Percentiles rank a stretch among this genome's conserved stretches.
These are phyloP conservation scores for Poeciliopsis paucimaculata DNA, from an alignment of 2,797 vertebrate species.

Conservation along the genomic window DNA sequence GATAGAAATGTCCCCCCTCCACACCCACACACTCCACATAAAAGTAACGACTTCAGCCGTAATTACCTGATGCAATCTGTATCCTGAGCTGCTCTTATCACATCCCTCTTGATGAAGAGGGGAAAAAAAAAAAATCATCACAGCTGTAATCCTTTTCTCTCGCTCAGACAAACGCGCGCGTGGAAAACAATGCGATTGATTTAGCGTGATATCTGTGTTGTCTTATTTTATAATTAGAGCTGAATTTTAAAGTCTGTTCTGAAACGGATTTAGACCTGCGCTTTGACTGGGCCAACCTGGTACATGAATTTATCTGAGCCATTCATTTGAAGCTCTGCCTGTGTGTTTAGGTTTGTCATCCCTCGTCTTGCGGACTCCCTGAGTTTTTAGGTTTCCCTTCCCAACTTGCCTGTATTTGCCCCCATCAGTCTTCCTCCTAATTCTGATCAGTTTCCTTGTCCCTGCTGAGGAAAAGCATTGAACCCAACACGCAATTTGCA, in stretches of 20 bases:
- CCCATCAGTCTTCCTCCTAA: neutral
- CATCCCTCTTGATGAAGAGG: conserved; percentile 11
- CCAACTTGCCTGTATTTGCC: neutral
- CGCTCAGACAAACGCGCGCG: neutral
- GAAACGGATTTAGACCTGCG: neutral
- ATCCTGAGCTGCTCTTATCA: conserved; percentile 34
- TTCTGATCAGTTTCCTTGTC: neutral
- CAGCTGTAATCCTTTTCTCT: conserved; percentile 23
- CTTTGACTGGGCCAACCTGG: neutral
- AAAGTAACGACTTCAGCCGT: conserved; percentile 54
- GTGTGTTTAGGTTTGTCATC: neutral
- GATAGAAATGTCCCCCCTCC: conserved; percentile 57
- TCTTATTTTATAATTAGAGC: conserved; percentile 1
- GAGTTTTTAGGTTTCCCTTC: neutral
- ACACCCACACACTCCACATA: conserved; percentile 20
- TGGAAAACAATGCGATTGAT: conserved; percentile 41
- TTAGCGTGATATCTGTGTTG: conserved; percentile 1
- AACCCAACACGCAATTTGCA: neutral
- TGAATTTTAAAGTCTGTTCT: neutral
- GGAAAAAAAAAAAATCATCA: neutral
- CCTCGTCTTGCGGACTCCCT: neutral
- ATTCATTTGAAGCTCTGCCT: neutral
- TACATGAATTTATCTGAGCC: neutral
- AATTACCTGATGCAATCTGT: conserved; percentile 66
- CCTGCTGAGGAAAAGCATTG: neutral